Evolutionary conservation across 2,113 vertebrate genomes (phyloP).

Genomic region (Limanda limanda): DNA sequence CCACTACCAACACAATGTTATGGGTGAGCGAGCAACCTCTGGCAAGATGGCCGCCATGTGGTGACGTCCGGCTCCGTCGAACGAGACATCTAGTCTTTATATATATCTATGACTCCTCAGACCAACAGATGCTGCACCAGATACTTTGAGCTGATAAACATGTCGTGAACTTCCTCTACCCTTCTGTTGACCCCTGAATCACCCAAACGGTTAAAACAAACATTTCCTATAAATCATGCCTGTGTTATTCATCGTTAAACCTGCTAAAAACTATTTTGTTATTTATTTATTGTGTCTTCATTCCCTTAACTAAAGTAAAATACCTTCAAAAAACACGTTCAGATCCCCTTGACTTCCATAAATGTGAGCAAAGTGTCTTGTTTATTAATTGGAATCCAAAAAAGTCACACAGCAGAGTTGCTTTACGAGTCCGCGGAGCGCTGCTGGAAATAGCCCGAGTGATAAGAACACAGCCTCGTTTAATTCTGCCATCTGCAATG

Average conservation of each 20-base stretch:
- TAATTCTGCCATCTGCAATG: constrained; percentile 61
- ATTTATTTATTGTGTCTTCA: background rate
- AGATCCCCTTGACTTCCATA: background rate
- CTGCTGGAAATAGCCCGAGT: constrained; percentile 56
- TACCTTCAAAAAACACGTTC: background rate
- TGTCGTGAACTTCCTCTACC: background rate
- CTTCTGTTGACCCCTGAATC: constrained; percentile 1
- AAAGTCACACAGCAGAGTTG: constrained; percentile 16
- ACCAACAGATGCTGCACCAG: constrained; percentile 8
- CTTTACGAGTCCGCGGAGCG: constrained; percentile 34
- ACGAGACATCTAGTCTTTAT: no score
- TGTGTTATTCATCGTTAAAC: background rate
- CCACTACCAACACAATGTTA: no score
- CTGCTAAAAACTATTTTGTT: no score
- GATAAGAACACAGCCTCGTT: constrained; percentile 56
- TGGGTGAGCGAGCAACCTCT: no score
- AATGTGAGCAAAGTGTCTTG: background rate
- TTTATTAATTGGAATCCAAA: constrained; percentile 33
- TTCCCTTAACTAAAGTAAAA: background rate
- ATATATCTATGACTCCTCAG: no score
- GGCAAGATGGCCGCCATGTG: no score
- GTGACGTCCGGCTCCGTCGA: no score
- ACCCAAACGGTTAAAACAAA: background rate
- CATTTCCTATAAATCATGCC: background rate
- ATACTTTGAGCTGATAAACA: constrained; percentile 20